Evolutionary conservation across 2,113 vertebrate species (phyloP).

Genomic region (Eleginops maclovinus): DNA sequence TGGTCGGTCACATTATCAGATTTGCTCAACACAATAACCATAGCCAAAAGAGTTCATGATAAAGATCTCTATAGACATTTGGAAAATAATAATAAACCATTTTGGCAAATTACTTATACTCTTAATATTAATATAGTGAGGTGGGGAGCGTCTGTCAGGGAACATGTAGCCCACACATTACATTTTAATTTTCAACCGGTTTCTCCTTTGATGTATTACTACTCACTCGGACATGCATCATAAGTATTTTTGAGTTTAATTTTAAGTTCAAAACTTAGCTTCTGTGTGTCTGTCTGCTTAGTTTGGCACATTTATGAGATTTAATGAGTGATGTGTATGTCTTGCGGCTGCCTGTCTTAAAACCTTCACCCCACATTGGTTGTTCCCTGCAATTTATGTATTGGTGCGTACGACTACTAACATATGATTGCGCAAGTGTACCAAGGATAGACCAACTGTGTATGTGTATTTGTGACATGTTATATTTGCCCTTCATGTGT

Average conservation of each 20-base stretch:
- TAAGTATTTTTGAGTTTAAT: slow-evolving; percentile 34
- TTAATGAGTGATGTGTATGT: slow-evolving; percentile 51
- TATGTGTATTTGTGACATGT: slow-evolving; percentile 32
- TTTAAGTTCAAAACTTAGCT: slow-evolving; percentile 28
- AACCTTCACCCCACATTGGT: slow-evolving; percentile 31
- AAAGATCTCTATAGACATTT: no score
- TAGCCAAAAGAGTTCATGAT: no score
- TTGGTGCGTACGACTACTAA: slow-evolving; percentile 30
- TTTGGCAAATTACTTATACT: no score
- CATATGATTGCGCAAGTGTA: slow-evolving; percentile 29
- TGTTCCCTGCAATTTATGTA: slow-evolving; percentile 63
- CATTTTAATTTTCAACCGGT: not conserved
- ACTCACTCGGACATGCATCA: slow-evolving; percentile 1
- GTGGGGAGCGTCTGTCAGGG: no score
- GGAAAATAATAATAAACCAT: no score
- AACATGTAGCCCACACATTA: slow-evolving; percentile 13
- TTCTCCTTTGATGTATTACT: slow-evolving; percentile 26
- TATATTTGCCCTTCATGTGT: slow-evolving; percentile 56
- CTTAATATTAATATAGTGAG: no score
- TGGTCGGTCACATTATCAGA: no score
- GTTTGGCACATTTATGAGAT: slow-evolving; percentile 45
- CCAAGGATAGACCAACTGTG: slow-evolving; percentile 3
- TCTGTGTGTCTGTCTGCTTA: slow-evolving; percentile 42
- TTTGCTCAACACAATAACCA: no score
- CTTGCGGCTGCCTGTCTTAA: slow-evolving; percentile 48